These are phyloP conservation scores for Stegana nigrithorax DNA, from an alignment of 2,888 invertebrate genomes.

Conservation along the genomic window DNA sequence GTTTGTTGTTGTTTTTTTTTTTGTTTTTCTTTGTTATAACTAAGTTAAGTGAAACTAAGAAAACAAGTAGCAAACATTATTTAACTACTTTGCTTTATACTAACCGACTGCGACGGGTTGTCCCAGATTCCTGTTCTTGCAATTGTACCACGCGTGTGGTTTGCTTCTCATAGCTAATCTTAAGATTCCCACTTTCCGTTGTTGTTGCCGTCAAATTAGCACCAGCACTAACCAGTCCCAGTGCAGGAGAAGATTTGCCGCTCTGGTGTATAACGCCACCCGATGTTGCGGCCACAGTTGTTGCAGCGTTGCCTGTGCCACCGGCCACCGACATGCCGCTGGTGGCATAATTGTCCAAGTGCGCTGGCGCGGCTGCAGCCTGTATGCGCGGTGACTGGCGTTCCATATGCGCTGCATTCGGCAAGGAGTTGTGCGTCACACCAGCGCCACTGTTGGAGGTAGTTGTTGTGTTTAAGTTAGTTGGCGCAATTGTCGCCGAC, in stretches of 20 bases:
- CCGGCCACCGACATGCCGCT: not conserved
- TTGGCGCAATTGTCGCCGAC: conserved; percentile 48
- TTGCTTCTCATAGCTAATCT: conserved; percentile 72
- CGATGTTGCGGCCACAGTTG: conserved; percentile 38
- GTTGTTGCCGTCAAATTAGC: conserved; percentile 66
- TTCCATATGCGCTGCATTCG: too few relatives aligned
- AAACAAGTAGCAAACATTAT: not conserved
- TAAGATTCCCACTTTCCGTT: conserved; percentile 70
- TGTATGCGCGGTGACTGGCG: conserved; percentile 11
- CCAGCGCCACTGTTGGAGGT: conserved; percentile 25
- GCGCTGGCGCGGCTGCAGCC: not conserved
- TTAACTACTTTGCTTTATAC: conserved; percentile 28
- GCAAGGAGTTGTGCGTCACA: not conserved
- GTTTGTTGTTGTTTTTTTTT: too few relatives aligned
- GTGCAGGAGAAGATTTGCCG: conserved; percentile 61
- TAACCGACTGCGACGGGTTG: conserved; percentile 73
- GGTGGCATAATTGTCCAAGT: not conserved
- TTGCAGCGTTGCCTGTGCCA: not conserved
- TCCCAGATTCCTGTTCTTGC: conserved; percentile 69
- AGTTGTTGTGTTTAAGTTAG: conserved; percentile 38
- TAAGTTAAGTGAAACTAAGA: too few relatives aligned
- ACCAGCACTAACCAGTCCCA: conserved; percentile 49
- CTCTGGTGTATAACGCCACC: conserved; percentile 63
- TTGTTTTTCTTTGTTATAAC: too few relatives aligned
- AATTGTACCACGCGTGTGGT: conserved; percentile 68